Evolutionary conservation across 2,113 vertebrate genomes (phyloP), one percentile per base, ranked within the genome.

Genomic region (Polypterus senegalus): DNA sequence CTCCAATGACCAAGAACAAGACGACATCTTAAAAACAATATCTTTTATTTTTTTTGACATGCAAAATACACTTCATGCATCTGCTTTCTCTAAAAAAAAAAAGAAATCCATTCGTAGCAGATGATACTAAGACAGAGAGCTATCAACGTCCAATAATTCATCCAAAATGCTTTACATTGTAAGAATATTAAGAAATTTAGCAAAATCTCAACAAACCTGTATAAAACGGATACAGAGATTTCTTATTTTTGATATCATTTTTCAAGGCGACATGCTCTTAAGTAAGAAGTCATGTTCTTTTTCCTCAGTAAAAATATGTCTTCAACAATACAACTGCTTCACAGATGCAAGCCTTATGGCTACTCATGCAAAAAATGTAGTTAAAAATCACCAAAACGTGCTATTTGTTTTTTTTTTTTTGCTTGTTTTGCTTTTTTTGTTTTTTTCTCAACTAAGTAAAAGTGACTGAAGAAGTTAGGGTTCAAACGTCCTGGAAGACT

Each of bases 61-160:
- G 93, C 92, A 92, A 89, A 90, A 91, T 88, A 91, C 87, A 90
- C 71, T 79, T 85, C 94, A 96, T 94, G 89, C 90, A 87, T 81
- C 84, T 83, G 84, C 78, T 73, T 76, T 74, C 76, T 57, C 79
- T 77, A 73, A 85, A 83, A 86, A 70, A 92, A 81, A 73, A 73
- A 49, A 52, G 7, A 52, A 52, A 77, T 66, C 76, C 72, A 57
- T 64, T 61, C 79, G 71, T 68, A 84, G 81, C 78, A 86, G 85
- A 84, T 77, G 77, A 81, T 81, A 81, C 79, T 83, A 86, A 79
- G 79, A 81, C 75, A 71, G 82, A 83, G 75, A 78, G 69, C 84
- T 86, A 77, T 79, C 71, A 10, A 77, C 81, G 65, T 75, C 75
- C 86, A 74, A 66, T 77, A 84, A 81, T 75, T 85, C 75, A 86